phyloP scores from a whole-genome alignment of 2,888 invertebrate genomes.

The Margaritifera margaritifera region DNA sequence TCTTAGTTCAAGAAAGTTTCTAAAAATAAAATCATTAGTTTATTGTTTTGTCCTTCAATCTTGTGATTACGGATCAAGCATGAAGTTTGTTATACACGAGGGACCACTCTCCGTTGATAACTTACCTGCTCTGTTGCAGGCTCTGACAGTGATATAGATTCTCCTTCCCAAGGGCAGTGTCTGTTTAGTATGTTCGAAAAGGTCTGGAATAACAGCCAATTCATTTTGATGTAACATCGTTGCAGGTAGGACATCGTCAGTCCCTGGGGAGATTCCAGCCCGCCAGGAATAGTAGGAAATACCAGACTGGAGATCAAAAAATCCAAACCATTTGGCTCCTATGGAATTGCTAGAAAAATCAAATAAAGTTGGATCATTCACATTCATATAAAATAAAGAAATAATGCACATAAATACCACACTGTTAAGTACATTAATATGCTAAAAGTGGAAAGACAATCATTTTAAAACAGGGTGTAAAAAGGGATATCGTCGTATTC shows the following conservation, averaged over 20 bases:
- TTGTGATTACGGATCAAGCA: background rate
- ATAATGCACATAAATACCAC: background rate
- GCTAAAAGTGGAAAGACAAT: too few species aligned
- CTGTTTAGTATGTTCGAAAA: constrained; percentile 10
- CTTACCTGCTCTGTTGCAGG: constrained; percentile 48
- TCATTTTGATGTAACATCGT: constrained; percentile 15
- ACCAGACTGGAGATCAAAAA: constrained; percentile 28
- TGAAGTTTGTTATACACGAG: background rate
- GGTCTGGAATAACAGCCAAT: constrained; percentile 10
- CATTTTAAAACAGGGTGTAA: too few species aligned
- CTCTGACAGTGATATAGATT: constrained; percentile 44
- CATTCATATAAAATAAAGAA: background rate
- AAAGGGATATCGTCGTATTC: too few species aligned
- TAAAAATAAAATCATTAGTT: background rate
- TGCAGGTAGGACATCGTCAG: constrained; percentile 15
- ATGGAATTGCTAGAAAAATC: constrained; percentile 13
- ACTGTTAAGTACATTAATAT: background rate
- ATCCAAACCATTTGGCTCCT: constrained; percentile 28
- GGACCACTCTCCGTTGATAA: background rate
- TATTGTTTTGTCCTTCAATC: background rate
- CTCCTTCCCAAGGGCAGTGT: constrained; percentile 24
- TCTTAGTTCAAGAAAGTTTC: too few species aligned
- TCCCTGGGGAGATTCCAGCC: constrained; percentile 13
- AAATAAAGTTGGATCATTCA: too few species aligned
- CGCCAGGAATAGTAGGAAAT: constrained; percentile 21